phyloP scores from a whole-genome alignment of 1,140 invertebrate species.

The Tyrophagus putrescentiae region DNA sequence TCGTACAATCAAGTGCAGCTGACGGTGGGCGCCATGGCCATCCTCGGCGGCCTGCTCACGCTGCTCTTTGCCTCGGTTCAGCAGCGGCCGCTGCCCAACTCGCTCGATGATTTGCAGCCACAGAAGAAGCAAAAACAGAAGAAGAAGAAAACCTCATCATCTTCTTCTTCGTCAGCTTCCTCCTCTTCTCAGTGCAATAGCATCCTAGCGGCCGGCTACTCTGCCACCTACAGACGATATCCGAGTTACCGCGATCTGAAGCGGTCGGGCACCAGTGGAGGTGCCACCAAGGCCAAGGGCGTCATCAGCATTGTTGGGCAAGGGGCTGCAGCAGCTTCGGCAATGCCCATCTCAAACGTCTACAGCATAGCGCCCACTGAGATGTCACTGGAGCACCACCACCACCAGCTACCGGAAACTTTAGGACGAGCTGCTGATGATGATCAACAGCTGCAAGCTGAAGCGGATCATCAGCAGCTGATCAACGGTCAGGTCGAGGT shows the following conservation, averaged over 20 bases:
- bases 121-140: neutral
- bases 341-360: too few relatives aligned
- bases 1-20: slow-evolving; percentile 2
- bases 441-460: neutral
- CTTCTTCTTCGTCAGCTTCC: neutral
- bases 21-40: slow-evolving; percentile 22
- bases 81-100: slow-evolving; percentile 25
- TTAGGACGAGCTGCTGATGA: neutral
- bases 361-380: neutral
- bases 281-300: neutral
- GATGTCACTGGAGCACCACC: neutral
- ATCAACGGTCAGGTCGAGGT: too few relatives aligned
- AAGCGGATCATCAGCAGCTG: too few relatives aligned
- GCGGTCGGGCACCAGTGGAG: neutral
- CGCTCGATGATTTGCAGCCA: neutral
- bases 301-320: too few relatives aligned
- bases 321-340: too few relatives aligned
- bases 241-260: slow-evolving; percentile 19
- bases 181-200: neutral
- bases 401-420: neutral
- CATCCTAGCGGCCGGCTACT: neutral
- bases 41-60: slow-evolving; percentile 23
- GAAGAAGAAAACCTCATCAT: too few relatives aligned
- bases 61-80: slow-evolving; percentile 22
- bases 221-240: slow-evolving; percentile 1